Conservation (phyloP, 2,113 vertebrate species). For the Callaeas wilsoni region DNA sequence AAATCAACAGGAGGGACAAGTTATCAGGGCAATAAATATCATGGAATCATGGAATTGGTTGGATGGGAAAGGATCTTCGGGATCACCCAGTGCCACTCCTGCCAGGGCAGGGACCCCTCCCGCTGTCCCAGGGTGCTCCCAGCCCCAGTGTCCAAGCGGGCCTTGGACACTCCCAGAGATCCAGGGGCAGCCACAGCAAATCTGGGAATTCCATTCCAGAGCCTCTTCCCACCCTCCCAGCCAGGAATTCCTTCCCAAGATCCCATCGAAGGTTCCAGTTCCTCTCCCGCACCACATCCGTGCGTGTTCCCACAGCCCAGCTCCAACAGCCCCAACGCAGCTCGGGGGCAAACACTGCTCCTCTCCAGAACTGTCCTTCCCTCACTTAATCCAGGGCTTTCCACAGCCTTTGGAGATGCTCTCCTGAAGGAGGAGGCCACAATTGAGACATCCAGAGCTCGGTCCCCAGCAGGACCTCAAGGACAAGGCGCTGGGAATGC, state of each 20-base stretch:
- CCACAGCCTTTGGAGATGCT: background rate
- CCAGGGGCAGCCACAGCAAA: background rate
- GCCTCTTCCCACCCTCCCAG: background rate
- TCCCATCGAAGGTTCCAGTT: background rate
- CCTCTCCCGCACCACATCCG: rapidly evolving
- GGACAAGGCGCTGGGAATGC: background rate
- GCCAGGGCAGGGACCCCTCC: background rate
- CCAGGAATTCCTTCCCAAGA: rapidly evolving
- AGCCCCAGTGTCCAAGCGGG: background rate
- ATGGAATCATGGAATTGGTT: too few relatives aligned
- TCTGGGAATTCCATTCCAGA: background rate
- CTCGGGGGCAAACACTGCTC: rapidly evolving
- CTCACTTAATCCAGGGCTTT: too few relatives aligned
- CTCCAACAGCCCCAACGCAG: background rate
- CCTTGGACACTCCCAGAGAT: background rate
- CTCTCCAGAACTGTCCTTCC: background rate
- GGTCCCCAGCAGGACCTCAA: background rate
- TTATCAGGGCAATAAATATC: background rate
- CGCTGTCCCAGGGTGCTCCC: background rate
- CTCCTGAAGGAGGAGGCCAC: background rate
- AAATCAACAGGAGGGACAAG: background rate
- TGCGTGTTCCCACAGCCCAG: background rate
- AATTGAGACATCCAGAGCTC: background rate
- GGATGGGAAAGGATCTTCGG: background rate
- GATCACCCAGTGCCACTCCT: background rate